These are phyloP conservation scores for Beaufortia kweichowensis DNA, from an alignment of 2,113 vertebrate species.

Conservation along the genomic window DNA sequence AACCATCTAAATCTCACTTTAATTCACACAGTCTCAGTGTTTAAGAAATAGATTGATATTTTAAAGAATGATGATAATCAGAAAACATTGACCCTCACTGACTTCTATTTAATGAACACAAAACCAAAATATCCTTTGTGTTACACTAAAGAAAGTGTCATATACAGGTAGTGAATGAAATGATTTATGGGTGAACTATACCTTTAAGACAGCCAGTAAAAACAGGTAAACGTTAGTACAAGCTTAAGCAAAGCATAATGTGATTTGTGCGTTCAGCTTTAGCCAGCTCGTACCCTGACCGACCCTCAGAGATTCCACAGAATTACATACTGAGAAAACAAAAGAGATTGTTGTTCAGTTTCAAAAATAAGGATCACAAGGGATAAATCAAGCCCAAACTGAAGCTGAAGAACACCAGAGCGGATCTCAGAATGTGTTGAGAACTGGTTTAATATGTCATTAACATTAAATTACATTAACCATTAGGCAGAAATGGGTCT, in stretches of 20 bases:
- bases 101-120: not conserved
- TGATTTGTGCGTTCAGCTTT: constrained; percentile 13
- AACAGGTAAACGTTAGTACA: not conserved
- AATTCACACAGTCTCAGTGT: too few relatives aligned
- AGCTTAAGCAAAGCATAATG: constrained; percentile 9
- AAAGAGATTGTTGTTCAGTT: constrained; percentile 48
- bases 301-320: constrained; percentile 23
- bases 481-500: too few relatives aligned
- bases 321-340: constrained; percentile 31
- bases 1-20: not conserved
- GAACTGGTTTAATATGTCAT: too few relatives aligned
- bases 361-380: constrained; percentile 46
- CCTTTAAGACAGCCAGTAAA: not conserved
- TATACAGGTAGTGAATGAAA: too few relatives aligned
- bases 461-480: too few relatives aligned
- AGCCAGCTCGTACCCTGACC: not conserved
- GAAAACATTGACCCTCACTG: too few relatives aligned
- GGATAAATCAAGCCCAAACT: constrained; percentile 46
- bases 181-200: too few relatives aligned
- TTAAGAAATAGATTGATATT: too few relatives aligned
- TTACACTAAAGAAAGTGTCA: too few relatives aligned
- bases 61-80: too few relatives aligned
- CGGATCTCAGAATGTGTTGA: not conserved
- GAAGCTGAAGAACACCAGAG: constrained; percentile 53
- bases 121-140: too few relatives aligned